Base-by-base conservation (phyloP, 2,888 invertebrate species). In the Hirudinaria manillensis region DNA sequence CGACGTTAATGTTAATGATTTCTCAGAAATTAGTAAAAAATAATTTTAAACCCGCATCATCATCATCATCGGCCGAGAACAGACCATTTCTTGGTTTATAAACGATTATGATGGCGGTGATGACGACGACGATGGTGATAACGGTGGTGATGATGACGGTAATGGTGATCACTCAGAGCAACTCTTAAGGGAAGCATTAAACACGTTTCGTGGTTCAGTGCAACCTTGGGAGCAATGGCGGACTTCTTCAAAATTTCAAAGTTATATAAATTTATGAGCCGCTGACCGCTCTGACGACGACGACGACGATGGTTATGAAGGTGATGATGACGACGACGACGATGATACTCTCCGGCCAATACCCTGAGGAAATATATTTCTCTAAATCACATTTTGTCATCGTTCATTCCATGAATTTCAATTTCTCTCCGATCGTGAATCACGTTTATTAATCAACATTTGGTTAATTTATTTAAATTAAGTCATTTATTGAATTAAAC, bases 91-190 rank as follows among this genome's bases (percentile, higher is more conserved):
- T 7, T 61, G 27, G n/a, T 7, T 24, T 61, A 3, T 24, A 61
- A 27, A 13, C 61, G 61, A 61, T 61, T 3, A 27, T 61, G 61
- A 24, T 13, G 61, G 13, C 61, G 27, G 13, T 61, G 61, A 61
- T 61, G 61, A 13, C 61, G 27, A 61, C 4, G 61, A 3, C 27
- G 61, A 61, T 61, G 61, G 13, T 61, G 61, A 61, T 27, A 13
- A 61, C 13, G 61, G 13, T 61, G 61, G 13, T 61, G 61, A 61
- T 61, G 61, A 61, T 61, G 61, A 61, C 61, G 61, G 27, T 24
- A 61, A 61, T 61, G 61, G 13, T 61, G 61, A 61, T 61, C 24
- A 61, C 61, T 27, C 61, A 61, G 6, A 4, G 61, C 10, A 38
- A 38, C 4, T 6, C 38, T 10, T 38, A 10, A 6, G n/a, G 38